Evolutionary conservation across 1,140 invertebrate genomes (phyloP).

Genomic region (Drosophila kikkawai): DNA sequence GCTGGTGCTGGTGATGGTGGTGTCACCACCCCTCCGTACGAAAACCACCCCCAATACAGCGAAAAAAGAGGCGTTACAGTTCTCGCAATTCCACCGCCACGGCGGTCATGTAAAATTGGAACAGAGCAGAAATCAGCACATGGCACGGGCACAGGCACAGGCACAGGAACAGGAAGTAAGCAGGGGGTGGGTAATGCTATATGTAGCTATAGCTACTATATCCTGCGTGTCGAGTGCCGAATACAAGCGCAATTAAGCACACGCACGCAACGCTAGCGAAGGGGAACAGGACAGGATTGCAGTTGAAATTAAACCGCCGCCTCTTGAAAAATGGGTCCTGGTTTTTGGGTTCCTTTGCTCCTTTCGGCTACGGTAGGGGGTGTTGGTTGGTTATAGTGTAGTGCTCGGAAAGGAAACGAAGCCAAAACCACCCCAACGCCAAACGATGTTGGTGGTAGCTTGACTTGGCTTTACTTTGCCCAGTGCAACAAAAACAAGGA

Average conservation of each 20-base stretch:
- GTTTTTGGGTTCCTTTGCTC: slow-evolving; percentile 11
- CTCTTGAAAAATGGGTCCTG: slow-evolving; percentile 44
- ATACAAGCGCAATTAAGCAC: slow-evolving; percentile 78
- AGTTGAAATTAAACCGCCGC: slow-evolving; percentile 43
- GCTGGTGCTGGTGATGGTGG: slow-evolving; percentile 1
- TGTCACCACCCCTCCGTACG: slow-evolving; percentile 5
- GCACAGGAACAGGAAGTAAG: slow-evolving; percentile 58
- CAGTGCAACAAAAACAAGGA: slow-evolving; percentile 46
- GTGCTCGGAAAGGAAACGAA: slow-evolving; percentile 9
- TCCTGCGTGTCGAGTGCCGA: slow-evolving; percentile 38
- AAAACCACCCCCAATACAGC: slow-evolving; percentile 59
- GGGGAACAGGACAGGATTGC: slow-evolving; percentile 27
- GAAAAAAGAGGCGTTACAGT: slow-evolving; percentile 59
- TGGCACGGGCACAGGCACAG: slow-evolving; percentile 54
- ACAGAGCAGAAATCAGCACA: slow-evolving; percentile 74
- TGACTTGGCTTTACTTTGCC: slow-evolving; percentile 25
- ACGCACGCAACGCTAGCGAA: slow-evolving; percentile 64
- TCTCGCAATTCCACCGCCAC: slow-evolving; percentile 12
- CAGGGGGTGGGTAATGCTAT: slow-evolving; percentile 28
- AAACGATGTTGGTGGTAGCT: slow-evolving; percentile 58
- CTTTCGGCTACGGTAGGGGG: slow-evolving; percentile 49
- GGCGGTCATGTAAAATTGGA: slow-evolving; percentile 63
- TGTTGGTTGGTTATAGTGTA: slow-evolving; percentile 46
- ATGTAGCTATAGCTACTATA: slow-evolving; percentile 7
- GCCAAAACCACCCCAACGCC: slow-evolving; percentile 64